Base-by-base conservation (phyloP, 1,140 invertebrate genomes). In the Bombus breviceps region DNA sequence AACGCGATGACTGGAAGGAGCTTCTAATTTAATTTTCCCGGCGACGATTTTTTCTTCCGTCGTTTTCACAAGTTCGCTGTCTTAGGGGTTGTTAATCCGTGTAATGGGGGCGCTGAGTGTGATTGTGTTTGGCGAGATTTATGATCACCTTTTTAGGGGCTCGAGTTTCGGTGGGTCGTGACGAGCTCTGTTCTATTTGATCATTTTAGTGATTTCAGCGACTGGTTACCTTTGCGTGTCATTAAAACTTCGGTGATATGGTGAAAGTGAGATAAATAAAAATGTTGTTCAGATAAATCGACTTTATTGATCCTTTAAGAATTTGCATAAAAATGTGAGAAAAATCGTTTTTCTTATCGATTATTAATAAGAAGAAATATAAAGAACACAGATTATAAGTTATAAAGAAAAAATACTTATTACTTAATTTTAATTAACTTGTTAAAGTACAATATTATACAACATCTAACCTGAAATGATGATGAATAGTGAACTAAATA, bases 1-100 rank as follows among this genome's bases (percentile, higher is more conserved):
- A 25, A 62, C 71, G 6, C 43, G 57, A 77, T 39, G 75, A 64
- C 75, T 64, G 59, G 37, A 62, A 64, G 47, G 9, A 66, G 57
- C 25, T 39, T 32, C 37, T 78, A 62, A 78, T 78, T 78, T 78
- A 64, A 78, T 78, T 78, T 78, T 39, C 37, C 3, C 28, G 75
- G 57, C 75, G 75, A 62, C 75, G 57, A 78, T 78, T 78, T 78
- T 78, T 78, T 64, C 37, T 25, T 3, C 13, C 75, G 22, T 43
- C 59, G 75, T 78, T 78, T 68, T 41, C 32, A 10, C 18, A 32
- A 32, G 62, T 15, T 32, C 15, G 32, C 34, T 43, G 34, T 64
- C 53, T 39, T 6, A 59, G 75, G 64, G 53, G 39, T 1, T 78
- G 75, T n/a, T 78, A 41, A 62, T 78, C 75, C 22, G 32, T 5